Evolutionary conservation across 2,113 vertebrate genomes (phyloP).

Genomic region (Malurus alboscapulatus): DNA sequence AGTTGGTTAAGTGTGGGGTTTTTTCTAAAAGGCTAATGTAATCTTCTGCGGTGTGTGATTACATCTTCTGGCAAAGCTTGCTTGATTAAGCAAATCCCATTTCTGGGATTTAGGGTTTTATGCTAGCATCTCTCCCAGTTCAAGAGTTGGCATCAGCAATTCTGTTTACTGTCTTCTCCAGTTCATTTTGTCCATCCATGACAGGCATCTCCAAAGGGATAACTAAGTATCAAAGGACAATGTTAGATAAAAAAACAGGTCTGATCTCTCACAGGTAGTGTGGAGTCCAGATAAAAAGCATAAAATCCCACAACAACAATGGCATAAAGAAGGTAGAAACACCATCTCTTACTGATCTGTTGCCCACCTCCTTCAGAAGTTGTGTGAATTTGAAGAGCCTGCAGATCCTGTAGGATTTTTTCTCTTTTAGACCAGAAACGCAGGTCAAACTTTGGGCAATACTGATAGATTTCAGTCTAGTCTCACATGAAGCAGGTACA

Average conservation of each 20-base stretch:
- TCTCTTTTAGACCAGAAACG: background rate
- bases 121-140: background rate
- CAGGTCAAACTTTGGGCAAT: background rate
- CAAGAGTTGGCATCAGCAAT: background rate
- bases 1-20: background rate
- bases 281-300: background rate
- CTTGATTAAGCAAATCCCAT: background rate
- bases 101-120: background rate
- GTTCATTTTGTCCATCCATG: background rate
- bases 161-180: background rate
- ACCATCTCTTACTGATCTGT: background rate
- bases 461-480: background rate
- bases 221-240: background rate
- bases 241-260: background rate
- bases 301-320: background rate
- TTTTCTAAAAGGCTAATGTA: background rate
- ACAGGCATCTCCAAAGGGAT: background rate
- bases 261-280: background rate
- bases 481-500: background rate
- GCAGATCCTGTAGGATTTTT: background rate
- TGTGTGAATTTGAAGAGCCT: background rate
- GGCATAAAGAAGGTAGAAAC: background rate
- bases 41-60: background rate
- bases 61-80: background rate
- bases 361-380: background rate